Base-by-base conservation (phyloP, 1,140 invertebrate species). In the Drosophila arawakana region DNA sequence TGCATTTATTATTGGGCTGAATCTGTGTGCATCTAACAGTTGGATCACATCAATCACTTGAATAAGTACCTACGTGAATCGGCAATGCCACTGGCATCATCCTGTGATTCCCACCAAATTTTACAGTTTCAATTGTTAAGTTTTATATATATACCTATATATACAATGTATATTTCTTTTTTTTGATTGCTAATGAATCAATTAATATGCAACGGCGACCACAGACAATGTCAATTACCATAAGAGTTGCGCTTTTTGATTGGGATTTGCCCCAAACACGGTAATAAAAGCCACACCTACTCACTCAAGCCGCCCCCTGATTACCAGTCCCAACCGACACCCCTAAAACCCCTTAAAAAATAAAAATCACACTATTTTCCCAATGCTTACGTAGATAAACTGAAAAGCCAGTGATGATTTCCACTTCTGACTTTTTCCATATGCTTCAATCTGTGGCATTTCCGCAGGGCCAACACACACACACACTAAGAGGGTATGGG, bases 291-390 rank as follows among this genome's bases (percentile, higher is more conserved):
- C 34, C 43, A 50, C 55, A 7, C 37, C 13, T 1, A 15, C 34
- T 7, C 49, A 6, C 25, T 30, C 6, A 30, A 30, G 25, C 3
- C 11, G 2, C 15, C 15, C 34, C 10, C 34, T 3, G 11, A 11
- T n/a, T 13, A 1, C 8, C 13, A 25, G 11, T 7, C 30, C 34
- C 34, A 5, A 4, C 25, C 25, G 11, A 37, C n/a, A 69, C n/a
- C 5, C 21, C 39, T 7, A n/a, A 41, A 18, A 35, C 35, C 39
- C 39, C 11, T 11, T 11, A 2, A 41, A 10, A 43, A n/a, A 43
- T 35, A 62, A 72, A 76, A 76, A 76, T 59, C 61, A 54, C 73
- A 71, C 37, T 35, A 57, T 37, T 73, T 67, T 57, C 70, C 73
- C 61, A 49, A 65, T 59, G 3, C 25, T 15, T 25, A 46, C 15